Conservation (phyloP, 2,888 invertebrate species). For the Cyclophora albipunctata region DNA sequence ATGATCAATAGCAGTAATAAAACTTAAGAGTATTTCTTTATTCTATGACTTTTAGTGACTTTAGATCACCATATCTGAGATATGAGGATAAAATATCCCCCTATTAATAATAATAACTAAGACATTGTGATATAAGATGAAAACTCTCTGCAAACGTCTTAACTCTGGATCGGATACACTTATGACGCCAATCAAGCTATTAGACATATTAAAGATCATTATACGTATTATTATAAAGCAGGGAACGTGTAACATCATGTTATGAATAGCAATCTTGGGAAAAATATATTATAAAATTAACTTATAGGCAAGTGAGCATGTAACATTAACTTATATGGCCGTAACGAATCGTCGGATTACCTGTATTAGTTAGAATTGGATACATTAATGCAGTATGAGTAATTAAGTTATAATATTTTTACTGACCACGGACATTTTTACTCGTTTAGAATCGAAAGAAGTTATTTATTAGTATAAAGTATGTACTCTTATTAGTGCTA, state of each 20-base stretch:
- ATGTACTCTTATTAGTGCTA: too few relatives aligned
- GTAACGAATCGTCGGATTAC: slow-evolving; percentile 9
- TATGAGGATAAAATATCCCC: not conserved
- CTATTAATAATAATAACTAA: not conserved
- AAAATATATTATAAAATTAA: slow-evolving; percentile 18
- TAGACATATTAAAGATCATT: slow-evolving; percentile 56
- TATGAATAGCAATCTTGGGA: slow-evolving; percentile 39
- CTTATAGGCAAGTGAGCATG: slow-evolving; percentile 5
- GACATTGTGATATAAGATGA: slow-evolving; percentile 2
- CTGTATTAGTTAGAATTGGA: slow-evolving; percentile 1
- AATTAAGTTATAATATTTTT: slow-evolving; percentile 5
- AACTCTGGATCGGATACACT: slow-evolving; percentile 27
- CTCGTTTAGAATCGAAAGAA: too few relatives aligned
- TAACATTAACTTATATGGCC: slow-evolving; percentile 10
- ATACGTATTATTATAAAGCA: slow-evolving; percentile 45
- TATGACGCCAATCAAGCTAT: slow-evolving; percentile 58
- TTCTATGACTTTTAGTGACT: too few relatives aligned
- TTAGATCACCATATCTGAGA: too few relatives aligned
- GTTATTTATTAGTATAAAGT: too few relatives aligned
- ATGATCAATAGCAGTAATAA: too few relatives aligned
- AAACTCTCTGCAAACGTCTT: slow-evolving; percentile 7
- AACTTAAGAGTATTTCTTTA: too few relatives aligned
- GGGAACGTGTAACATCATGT: slow-evolving; percentile 31
- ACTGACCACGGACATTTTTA: too few relatives aligned
- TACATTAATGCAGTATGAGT: not conserved